phyloP scores from a whole-genome alignment of 1,140 invertebrate genomes.

The Bacillus rossius region DNA sequence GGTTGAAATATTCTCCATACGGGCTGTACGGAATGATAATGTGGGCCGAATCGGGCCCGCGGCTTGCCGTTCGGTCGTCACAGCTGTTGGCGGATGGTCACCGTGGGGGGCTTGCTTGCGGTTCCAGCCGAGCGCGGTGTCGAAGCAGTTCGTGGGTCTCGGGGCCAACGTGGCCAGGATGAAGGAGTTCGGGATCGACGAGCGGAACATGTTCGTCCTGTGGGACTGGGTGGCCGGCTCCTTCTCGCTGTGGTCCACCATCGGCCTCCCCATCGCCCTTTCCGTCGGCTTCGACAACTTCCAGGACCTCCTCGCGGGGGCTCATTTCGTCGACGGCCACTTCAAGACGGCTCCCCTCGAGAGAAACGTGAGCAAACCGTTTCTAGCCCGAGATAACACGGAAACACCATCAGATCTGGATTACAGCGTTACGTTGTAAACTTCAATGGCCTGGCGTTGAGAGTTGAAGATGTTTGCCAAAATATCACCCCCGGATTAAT shows the following conservation, averaged over 20 bases:
- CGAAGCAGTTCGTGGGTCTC: conserved; percentile 96
- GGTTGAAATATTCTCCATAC: no score
- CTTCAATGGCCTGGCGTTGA: no score
- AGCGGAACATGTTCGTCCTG: conserved; percentile 98
- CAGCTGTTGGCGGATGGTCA: no score
- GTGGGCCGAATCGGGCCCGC: no score
- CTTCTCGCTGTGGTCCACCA: conserved; percentile 97
- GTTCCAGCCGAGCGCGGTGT: conserved; percentile 49
- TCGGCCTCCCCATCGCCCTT: conserved; percentile 92
- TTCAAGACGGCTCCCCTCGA: conserved; percentile 84
- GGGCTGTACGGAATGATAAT: no score
- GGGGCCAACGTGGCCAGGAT: conserved; percentile 94
- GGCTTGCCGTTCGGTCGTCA: no score
- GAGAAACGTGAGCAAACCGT: conserved; percentile 75
- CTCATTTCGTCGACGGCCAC: conserved; percentile 56
- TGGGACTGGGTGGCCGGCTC: conserved; percentile 99
- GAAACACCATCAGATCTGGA: no score
- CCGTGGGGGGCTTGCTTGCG: no score
- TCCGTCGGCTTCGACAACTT: conserved; percentile 96
- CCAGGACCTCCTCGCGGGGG: conserved; percentile 86
- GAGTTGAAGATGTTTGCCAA: no score
- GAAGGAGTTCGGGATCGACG: conserved; percentile 91
- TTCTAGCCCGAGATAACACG: no score
- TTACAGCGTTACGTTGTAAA: no score
- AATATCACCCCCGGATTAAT: no score